Base-by-base conservation (phyloP, 1,140 invertebrate species). In the Euura lappo region DNA sequence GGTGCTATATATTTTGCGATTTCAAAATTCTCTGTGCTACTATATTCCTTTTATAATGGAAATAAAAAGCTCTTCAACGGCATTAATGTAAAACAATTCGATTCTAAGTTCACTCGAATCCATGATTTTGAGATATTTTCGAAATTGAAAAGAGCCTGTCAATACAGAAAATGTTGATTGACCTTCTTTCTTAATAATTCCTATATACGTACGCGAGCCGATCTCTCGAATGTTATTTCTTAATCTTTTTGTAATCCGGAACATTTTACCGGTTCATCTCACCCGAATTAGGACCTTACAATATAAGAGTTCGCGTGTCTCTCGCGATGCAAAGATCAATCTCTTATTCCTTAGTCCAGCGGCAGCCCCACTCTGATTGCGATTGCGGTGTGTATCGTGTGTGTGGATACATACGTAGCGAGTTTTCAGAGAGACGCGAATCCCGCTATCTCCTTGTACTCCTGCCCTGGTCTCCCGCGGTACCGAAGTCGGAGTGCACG, bases 361-460 rank as follows among this genome's bases (percentile, higher is more conserved):
- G 51, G 51, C 51, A 60, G 6, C 13, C 6, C 51, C 6, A 60
- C 51, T 60, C 51, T n/a, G 13, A 8, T 60, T n/a, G 8, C 51
- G 51, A 11, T 28, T 28, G 28, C 28, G 28, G 28, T 28, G 28
- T 28, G 28, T 28, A 28, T 28, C 28, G 28, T 28, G 28, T 28
- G 28, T 28, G 28, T 28, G 28, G 28, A 28, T 28, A 28, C 28
- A 28, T 28, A 28, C 28, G 28, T 60, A 60, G 2, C 3, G 51
- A 60, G 51, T 60, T 11, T 6, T 60, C 51, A 28, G 28, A 3
- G 51, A 60, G 13, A 60, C 51, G 51, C 8, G 51, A 3, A 60
- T 60, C 51, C 51, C 51, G 51, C 51, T 60, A 60, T 60, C 51
- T 60, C 51, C 13, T 5, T n/a, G 51, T 60, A 60, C 51, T 60